These are phyloP conservation scores for Hippocampus comes DNA, from an alignment of 2,113 vertebrate species.

Conservation along the genomic window DNA sequence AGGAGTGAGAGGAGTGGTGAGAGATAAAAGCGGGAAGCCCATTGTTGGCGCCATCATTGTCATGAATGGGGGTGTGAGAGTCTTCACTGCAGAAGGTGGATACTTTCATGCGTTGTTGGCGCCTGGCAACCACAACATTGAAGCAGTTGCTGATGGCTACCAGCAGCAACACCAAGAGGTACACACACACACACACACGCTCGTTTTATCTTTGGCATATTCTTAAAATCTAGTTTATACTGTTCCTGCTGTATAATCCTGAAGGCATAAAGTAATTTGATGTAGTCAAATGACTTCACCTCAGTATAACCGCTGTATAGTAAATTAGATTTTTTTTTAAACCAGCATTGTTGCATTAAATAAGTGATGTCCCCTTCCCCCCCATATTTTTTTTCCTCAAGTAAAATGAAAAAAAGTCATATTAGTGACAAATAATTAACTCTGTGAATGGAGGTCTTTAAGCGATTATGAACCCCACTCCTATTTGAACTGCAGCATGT, in stretches of 20 bases:
- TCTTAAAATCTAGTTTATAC: too few relatives aligned
- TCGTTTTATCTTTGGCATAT: background rate
- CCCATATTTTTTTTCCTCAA: too few relatives aligned
- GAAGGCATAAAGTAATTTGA: background rate
- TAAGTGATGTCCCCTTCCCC: too few relatives aligned
- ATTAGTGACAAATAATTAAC: too few relatives aligned
- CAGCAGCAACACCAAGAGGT: conserved; percentile 88
- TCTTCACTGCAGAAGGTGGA: conserved; percentile 82
- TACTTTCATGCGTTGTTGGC: conserved; percentile 88
- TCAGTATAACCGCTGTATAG: background rate
- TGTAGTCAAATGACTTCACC: background rate
- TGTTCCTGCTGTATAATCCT: background rate
- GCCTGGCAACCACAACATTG: conserved; percentile 87
- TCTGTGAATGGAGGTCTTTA: too few relatives aligned
- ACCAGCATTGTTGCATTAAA: too few relatives aligned
- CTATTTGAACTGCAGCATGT: background rate
- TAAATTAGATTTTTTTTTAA: background rate
- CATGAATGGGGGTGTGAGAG: conserved; percentile 80
- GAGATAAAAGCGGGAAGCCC: conserved; percentile 86
- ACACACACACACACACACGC: background rate
- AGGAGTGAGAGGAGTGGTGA: conserved; percentile 87
- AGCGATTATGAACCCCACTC: too few relatives aligned
- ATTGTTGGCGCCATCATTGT: conserved; percentile 84
- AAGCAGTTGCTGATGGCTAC: conserved; percentile 86
- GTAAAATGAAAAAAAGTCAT: too few relatives aligned